Evolutionary conservation across 1,140 invertebrate species (phyloP), one percentile per base, ranked within the genome.

Genomic region (Acromyrmex echinatior): DNA sequence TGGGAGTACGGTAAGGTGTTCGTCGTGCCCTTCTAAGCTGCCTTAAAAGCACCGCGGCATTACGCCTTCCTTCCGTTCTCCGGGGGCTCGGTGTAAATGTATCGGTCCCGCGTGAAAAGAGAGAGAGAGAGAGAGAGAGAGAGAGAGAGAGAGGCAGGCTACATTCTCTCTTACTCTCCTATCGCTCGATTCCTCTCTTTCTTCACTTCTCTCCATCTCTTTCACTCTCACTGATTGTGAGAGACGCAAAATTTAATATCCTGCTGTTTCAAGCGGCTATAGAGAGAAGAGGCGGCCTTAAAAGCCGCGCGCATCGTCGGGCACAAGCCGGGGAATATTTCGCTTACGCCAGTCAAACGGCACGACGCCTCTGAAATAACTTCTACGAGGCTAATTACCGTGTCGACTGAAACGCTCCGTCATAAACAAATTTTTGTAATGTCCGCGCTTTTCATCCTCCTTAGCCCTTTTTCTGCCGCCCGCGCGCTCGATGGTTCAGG

Each of bases 1-100:
- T 84, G 80, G 56, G 80, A 84, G 80, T 74, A 84, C 80, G 68
- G 80, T 84, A 84, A 84, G 80, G 80, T 84, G 80, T 84, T 84
- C 80, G 70, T 49, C 56, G 80, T 84, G 80, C 56, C 70, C 80
- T 74, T 84, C 80, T 84, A 84, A 84, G 80, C 80, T 76, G 80
- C 70, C 80, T 84, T 84, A 84, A 84, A 82, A 84, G 80, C 80
- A 84, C 80, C 80, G 80, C 70, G 70, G 80, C 70, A 84, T 84
- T 84, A 84, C 70, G 53, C 70, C 58, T 76, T 62, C 80, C 66
- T 76, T 76, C 70, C 80, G 63, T 68, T 68, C 63, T 68, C 78
- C 31, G 28, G 35, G 45, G 39, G 39, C 70, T 84, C 66, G 80
- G 53, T 49, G 68, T 58, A 49, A 84, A 84, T 84, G 80, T 84